Conservation (phyloP, 2,113 vertebrate species). For the Vanacampus margaritifer region DNA sequence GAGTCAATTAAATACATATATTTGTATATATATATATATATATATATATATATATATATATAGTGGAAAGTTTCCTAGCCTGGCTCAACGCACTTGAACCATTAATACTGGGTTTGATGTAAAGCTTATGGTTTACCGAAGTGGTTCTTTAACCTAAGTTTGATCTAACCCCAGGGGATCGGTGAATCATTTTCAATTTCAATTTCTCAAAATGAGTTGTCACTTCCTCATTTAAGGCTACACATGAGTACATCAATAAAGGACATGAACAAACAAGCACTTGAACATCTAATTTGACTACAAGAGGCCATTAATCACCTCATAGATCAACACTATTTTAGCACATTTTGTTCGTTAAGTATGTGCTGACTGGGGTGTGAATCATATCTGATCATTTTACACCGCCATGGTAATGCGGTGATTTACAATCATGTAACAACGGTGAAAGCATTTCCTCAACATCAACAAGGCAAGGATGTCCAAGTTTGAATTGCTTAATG, state of each 20-base stretch:
- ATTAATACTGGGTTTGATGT: too few relatives aligned
- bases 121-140: too few relatives aligned
- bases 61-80: too few relatives aligned
- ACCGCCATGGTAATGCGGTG: constrained; percentile 62
- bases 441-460: constrained; percentile 46
- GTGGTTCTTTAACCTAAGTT: too few relatives aligned
- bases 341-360: neutral
- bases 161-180: too few relatives aligned
- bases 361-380: neutral
- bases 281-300: neutral
- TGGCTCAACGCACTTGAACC: too few relatives aligned
- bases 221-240: neutral
- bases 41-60: too few relatives aligned
- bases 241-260: neutral
- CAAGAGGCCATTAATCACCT: neutral
- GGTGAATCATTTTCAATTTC: too few relatives aligned
- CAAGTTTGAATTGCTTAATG: constrained; percentile 33
- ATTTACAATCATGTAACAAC: constrained; percentile 66
- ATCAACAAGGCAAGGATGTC: constrained; percentile 32
- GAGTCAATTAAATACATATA: too few relatives aligned
- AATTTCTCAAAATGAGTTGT: neutral
- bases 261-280: neutral
- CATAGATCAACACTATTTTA: neutral
- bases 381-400: constrained; percentile 32
- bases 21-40: too few relatives aligned